phyloP scores from a whole-genome alignment of 2,888 invertebrate species.

The Patella ulyssiponensis region DNA sequence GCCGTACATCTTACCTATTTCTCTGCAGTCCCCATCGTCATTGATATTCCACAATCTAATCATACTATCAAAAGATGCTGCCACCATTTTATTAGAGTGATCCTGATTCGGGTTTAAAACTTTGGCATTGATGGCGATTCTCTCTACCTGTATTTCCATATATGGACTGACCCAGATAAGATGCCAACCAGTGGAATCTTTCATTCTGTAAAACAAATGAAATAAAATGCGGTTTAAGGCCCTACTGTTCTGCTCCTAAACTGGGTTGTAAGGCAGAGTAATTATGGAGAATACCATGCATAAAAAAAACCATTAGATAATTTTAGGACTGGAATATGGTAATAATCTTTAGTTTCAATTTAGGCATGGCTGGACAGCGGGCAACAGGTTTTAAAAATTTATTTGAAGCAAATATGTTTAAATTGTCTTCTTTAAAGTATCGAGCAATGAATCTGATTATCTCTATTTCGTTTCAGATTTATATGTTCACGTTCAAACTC shows the following conservation, averaged over 20 bases:
- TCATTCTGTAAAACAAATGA: slow-evolving; percentile 79
- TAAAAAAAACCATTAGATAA: neutral
- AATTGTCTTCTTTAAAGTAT: no score
- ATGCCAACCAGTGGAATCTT: slow-evolving; percentile 97
- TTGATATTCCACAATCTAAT: slow-evolving; percentile 86
- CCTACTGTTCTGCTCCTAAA: no score
- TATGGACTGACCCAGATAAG: slow-evolving; percentile 93
- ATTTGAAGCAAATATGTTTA: no score
- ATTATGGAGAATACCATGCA: neutral
- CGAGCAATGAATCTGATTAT: no score
- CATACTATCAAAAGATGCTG: slow-evolving; percentile 84
- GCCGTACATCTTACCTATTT: slow-evolving; percentile 76
- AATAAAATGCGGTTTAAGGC: no score
- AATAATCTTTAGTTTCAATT: no score
- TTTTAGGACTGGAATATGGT: no score
- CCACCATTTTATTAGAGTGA: slow-evolving; percentile 83
- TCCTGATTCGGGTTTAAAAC: slow-evolving; percentile 70
- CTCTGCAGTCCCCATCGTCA: slow-evolving; percentile 82
- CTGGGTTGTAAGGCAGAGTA: no score
- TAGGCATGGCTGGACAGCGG: no score
- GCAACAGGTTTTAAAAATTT: no score
- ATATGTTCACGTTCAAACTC: no score
- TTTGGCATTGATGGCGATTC: slow-evolving; percentile 88
- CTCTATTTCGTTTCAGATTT: no score
- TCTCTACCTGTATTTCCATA: slow-evolving; percentile 89